Evolutionary conservation across 1,140 invertebrate species (phyloP), one percentile per base, ranked within the genome.

Genomic region (Drosophila athabasca): DNA sequence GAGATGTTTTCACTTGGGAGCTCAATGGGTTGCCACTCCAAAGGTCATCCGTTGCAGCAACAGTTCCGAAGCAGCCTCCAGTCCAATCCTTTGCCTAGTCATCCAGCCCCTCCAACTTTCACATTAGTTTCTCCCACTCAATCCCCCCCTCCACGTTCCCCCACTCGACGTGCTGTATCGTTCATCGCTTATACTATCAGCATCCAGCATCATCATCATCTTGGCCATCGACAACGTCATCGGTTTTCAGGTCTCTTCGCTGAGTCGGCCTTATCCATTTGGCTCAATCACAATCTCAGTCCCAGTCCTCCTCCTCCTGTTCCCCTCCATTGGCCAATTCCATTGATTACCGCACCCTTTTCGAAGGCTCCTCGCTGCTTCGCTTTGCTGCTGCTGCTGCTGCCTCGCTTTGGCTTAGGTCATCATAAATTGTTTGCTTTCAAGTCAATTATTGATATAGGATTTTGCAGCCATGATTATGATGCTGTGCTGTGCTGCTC

Each of bases 391-490:
- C 22, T 24, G 24, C 24, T 26, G 17, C 5, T 26, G 24, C 24
- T 26, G 24, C 8, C 3, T 31, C 74, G 73, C 73, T 87, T 76
- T 62, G 71, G 72, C 83, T 76, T 74, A 76, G 83, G 83, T 88
- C 83, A 88, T 88, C 84, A 89, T 88, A 88, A 88, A 88, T 89
- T 88, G 79, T 79, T 88, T 88, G 79, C 83, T 79, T 83, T 88
- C 60, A 62, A 88, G 79, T 88, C 83, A 88, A 88, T 88, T 88
- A 82, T 84, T 68, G 81, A 73, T 80, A 66, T 73, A 85, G 81
- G 77, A 87, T 74, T 31, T 81, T 61, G 54, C 44, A 69, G 73
- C 62, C 77, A 66, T 85, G 81, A 84, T 84, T 87, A 81, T 62
- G 70, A 24, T 31, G 51, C 48, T 9, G 31, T 35, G 29, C 31